A percentile compares a stretch with the other conserved stretches of the same genome.
These are phyloP conservation scores for Bungarus multicinctus DNA, from an alignment of 2,113 vertebrate species.

Conservation along the genomic window DNA sequence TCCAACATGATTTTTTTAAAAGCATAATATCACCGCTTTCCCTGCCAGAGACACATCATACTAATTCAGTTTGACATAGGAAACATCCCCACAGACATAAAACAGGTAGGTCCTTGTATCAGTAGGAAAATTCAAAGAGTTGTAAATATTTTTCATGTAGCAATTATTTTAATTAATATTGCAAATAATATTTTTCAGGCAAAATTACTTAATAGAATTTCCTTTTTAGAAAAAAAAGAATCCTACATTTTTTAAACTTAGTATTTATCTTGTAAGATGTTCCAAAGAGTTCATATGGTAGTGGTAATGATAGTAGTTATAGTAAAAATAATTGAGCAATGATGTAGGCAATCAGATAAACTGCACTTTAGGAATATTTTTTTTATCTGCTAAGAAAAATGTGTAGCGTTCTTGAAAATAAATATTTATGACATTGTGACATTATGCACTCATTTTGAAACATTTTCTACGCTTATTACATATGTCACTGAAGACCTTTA, in stretches of 20 bases:
- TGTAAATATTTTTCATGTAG: not conserved
- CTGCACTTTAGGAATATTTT: not conserved
- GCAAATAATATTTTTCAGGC: not conserved
- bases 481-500: not conserved
- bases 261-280: not conserved
- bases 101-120: not conserved
- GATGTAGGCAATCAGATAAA: not conserved
- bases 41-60: not conserved
- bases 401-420: not conserved
- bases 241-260: not conserved
- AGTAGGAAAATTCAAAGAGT: not conserved
- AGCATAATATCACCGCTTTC: not conserved
- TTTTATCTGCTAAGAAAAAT: not conserved
- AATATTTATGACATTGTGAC: not conserved
- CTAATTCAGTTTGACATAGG: not conserved
- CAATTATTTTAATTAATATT: not conserved
- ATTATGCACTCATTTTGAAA: not conserved
- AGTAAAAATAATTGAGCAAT: not conserved
- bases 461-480: not conserved
- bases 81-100: not conserved
- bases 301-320: not conserved
- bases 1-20: not conserved
- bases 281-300: not conserved
- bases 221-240: not conserved
- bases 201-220: not conserved